Conservation (phyloP, 2,888 invertebrate species). For the Meghimatium bilineatum region DNA sequence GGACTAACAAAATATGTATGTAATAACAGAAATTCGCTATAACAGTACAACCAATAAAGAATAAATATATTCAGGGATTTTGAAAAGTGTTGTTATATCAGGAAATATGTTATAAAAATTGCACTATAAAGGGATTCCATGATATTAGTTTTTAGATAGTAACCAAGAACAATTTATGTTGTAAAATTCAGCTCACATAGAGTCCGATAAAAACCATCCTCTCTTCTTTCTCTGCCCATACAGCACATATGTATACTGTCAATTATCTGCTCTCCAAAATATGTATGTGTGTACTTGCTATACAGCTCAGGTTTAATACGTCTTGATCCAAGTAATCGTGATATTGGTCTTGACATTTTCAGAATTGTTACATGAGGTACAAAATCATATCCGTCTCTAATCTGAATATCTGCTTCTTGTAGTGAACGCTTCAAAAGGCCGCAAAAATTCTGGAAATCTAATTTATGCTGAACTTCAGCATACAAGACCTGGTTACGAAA, state of each 20-base stretch:
- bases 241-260: slow-evolving; percentile 75
- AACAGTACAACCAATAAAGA: no score
- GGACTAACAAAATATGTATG: no score
- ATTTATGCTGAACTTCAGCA: slow-evolving; percentile 70
- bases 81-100: no score
- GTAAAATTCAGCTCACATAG: slow-evolving; percentile 53
- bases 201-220: slow-evolving; percentile 76
- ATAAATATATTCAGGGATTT: no score
- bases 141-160: no score
- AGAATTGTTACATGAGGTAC: slow-evolving; percentile 78
- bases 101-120: no score
- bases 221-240: slow-evolving; percentile 71
- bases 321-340: slow-evolving; percentile 68
- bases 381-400: slow-evolving; percentile 76
- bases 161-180: background rate
- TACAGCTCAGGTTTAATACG: slow-evolving; percentile 74
- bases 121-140: no score
- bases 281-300: slow-evolving; percentile 64
- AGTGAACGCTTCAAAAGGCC: slow-evolving; percentile 70
- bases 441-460: slow-evolving; percentile 70
- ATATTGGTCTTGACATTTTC: slow-evolving; percentile 75
- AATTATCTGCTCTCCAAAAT: slow-evolving; percentile 74
- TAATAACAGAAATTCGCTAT: no score
- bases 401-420: slow-evolving; percentile 68
- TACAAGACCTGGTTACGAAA: slow-evolving; percentile 77